Evolutionary conservation across 2,888 invertebrate species (phyloP).

Genomic region (Nomada fucata): DNA sequence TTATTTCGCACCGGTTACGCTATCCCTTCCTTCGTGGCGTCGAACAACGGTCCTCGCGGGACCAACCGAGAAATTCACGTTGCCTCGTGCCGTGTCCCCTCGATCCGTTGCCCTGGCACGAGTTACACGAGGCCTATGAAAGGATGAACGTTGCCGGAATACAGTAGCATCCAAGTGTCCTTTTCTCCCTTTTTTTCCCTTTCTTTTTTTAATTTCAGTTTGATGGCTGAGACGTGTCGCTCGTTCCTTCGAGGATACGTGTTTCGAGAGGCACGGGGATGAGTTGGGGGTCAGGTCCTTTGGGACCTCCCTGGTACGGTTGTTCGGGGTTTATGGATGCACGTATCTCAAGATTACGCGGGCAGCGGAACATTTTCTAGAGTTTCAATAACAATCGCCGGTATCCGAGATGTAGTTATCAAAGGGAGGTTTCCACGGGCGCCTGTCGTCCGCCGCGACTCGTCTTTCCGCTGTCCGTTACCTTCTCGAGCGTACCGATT

Average conservation of each 20-base stretch:
- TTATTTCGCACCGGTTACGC: conserved; percentile 29
- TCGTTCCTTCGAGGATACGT: not conserved
- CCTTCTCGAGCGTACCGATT: conserved; percentile 1
- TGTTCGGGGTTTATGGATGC: too few relatives aligned
- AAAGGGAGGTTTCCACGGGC: not conserved
- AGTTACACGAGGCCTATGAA: not conserved
- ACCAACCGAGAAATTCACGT: conserved; percentile 36
- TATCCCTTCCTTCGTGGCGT: conserved; percentile 23
- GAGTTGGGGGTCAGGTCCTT: not conserved
- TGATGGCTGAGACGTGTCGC: not conserved
- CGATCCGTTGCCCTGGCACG: not conserved
- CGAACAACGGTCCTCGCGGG: conserved; percentile 45
- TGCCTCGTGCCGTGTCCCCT: conserved; percentile 33
- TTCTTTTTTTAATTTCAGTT: not conserved
- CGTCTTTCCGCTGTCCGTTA: too few relatives aligned
- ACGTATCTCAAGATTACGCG: too few relatives aligned
- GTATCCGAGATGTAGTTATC: not conserved
- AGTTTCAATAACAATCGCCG: not conserved
- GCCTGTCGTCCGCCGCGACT: too few relatives aligned
- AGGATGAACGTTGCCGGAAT: not conserved
- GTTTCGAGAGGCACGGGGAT: not conserved
- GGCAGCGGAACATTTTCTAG: too few relatives aligned
- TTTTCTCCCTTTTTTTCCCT: not conserved
- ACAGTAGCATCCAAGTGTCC: too few relatives aligned
- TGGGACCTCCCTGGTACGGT: too few relatives aligned